A percentile compares a stretch with the other conserved stretches of the same genome.
These are phyloP conservation scores for Polyommatus icarus DNA, from an alignment of 2,888 invertebrate genomes.

Conservation along the genomic window DNA sequence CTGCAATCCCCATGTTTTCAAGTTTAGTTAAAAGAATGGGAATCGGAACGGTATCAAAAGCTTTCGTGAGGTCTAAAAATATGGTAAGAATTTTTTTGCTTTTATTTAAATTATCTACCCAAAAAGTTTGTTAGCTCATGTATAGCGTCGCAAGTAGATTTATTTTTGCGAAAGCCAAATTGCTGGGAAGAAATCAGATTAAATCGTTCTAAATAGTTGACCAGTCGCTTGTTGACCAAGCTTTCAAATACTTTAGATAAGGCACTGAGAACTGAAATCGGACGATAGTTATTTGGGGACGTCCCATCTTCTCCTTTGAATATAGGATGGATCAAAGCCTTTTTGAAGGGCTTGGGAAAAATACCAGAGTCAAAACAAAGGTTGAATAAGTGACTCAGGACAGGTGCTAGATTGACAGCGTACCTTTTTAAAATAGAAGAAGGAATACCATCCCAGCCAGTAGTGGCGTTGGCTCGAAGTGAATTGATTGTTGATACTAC, in stretches of 20 bases:
- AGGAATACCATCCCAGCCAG: too few species aligned
- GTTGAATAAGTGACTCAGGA: too few species aligned
- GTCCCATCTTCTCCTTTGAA: background rate
- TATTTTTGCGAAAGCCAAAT: background rate
- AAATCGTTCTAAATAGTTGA: background rate
- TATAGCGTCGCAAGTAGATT: background rate
- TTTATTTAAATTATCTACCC: constrained; percentile 2
- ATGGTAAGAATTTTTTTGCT: background rate
- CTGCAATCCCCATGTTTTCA: too few species aligned
- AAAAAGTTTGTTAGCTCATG: background rate
- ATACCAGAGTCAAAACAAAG: too few species aligned
- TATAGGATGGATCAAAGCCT: background rate
- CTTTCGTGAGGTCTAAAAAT: background rate
- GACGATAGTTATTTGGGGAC: background rate
- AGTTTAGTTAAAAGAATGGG: too few species aligned
- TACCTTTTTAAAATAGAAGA: too few species aligned
- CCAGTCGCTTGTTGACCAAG: background rate
- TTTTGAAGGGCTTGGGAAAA: too few species aligned
- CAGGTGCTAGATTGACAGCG: too few species aligned
- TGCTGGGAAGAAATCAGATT: background rate
- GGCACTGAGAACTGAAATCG: background rate
- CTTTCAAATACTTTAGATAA: constrained; percentile 1
- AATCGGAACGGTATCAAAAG: constrained; percentile 1
- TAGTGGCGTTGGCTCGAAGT: too few species aligned
- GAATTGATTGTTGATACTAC: too few species aligned